Conservation (phyloP, 2,797 vertebrate genomes). For the Mus caroli region DNA sequence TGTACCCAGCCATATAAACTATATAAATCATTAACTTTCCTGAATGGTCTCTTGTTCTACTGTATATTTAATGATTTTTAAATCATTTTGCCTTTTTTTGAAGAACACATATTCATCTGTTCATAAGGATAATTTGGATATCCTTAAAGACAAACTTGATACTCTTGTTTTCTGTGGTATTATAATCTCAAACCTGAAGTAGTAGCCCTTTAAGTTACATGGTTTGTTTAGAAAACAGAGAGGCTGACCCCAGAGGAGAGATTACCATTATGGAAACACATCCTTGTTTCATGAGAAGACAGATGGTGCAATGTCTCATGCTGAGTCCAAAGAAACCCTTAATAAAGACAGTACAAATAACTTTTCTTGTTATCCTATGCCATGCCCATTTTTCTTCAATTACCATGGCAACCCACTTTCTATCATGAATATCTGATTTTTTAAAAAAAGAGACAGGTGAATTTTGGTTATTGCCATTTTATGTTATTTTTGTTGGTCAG, state of each 20-base stretch:
- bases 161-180: neutral
- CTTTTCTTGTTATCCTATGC: neutral
- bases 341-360: slow-evolving; percentile 41
- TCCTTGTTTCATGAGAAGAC: neutral
- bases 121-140: neutral
- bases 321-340: neutral
- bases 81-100: neutral
- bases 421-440: slow-evolving; percentile 11
- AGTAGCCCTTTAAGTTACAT: neutral
- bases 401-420: neutral
- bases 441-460: neutral
- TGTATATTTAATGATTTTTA: neutral
- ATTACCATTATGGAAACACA: slow-evolving; percentile 9
- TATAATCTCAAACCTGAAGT: neutral
- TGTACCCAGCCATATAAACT: neutral
- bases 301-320: neutral
- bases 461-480: slow-evolving; percentile 49
- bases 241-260: neutral
- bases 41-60: neutral
- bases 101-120: neutral
- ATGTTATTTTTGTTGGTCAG: slow-evolving; percentile 36
- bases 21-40: neutral
- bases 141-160: neutral
- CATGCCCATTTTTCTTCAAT: slow-evolving; percentile 29
- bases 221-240: slow-evolving; percentile 39